Base-by-base conservation (phyloP, 2,888 invertebrate species). In the Drosophila paranaensis region DNA sequence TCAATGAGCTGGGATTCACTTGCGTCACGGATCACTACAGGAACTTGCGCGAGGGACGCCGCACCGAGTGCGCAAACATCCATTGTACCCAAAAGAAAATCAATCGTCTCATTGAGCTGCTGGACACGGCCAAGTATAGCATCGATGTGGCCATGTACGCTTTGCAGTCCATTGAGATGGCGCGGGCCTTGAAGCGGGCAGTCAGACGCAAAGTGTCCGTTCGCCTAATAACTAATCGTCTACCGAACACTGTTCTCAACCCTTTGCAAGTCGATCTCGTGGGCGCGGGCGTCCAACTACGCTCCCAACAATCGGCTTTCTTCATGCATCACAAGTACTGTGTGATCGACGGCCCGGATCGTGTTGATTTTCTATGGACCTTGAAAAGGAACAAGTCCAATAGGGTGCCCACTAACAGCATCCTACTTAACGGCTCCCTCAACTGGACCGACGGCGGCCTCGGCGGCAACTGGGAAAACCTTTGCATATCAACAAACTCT, bases 311-410 rank as follows among this genome's bases (percentile, higher is more conserved):
- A 0, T 13, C 45, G 3, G 8, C 0, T 2, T 16, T 5, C 0
- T 10, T 55, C 1, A 60, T 71, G 91, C 91, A 91, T 78, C 91
- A 92, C 66, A 92, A 92, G 70, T 91, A 91, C 74, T 91, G 91
- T 54, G 74, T 92, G 45, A 63, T 91, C 16, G 92, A 92, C 72
- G 88, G 87, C 35, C 74, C 75, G 8, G 30, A 43, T 40, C 90
- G 89, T 16, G 60, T 70, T 0, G 1, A 43, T 13, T 6, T 60
- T 14, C 2, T 65, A 2, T 27, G 27, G 37, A 3, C 6, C 0
- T 2, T n/a, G 6, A 55, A 11, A n/a, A 5, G 25, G 3, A 13
- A 8, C 2, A 20, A 37, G 1, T 33, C 20, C 20, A 20, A 20
- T 20, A 20, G 8, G 4, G 37, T 1, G 13, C 10, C 14, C 3